A percentile compares a stretch with the other conserved stretches of the same genome.
Evolutionary conservation across 2,888 invertebrate genomes (phyloP).

Genomic region (Eilema sororculum): DNA sequence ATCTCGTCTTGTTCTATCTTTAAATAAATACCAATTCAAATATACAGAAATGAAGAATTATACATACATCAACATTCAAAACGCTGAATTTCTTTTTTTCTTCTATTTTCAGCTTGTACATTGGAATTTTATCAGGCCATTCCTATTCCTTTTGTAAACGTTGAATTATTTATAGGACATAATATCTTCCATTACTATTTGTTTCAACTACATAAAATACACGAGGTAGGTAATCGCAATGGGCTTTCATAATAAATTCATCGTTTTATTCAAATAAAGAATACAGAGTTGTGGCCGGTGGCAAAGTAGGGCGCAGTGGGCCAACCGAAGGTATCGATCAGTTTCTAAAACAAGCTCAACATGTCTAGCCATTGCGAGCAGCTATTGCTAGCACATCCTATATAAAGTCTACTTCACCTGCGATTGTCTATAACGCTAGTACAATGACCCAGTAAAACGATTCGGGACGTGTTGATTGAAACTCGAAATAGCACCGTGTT

Average conservation of each 20-base stretch:
- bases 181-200: conserved; percentile 49
- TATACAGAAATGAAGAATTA: conserved; percentile 34
- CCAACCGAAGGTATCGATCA: conserved; percentile 79
- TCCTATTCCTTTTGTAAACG: conserved; percentile 49
- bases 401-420: conserved; percentile 71
- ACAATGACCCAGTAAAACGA: conserved; percentile 79
- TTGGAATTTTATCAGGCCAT: conserved; percentile 50
- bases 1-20: conserved; percentile 22
- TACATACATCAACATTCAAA: conserved; percentile 47
- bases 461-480: conserved; percentile 72
- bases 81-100: conserved; percentile 49
- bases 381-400: conserved; percentile 61
- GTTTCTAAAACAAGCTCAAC: conserved; percentile 77
- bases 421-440: conserved; percentile 66
- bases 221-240: conserved; percentile 41
- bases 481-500: conserved; percentile 66
- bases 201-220: conserved; percentile 43
- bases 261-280: conserved; percentile 68
- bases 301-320: conserved; percentile 79
- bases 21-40: conserved; percentile 29
- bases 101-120: conserved; percentile 45
- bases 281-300: conserved; percentile 73
- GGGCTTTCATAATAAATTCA: conserved; percentile 58
- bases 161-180: conserved; percentile 53
- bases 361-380: conserved; percentile 67